A percentile compares a stretch with the other conserved stretches of the same genome.
Evolutionary conservation across 2,113 vertebrate genomes (phyloP).

Genomic region (Mormyrus iriodes): DNA sequence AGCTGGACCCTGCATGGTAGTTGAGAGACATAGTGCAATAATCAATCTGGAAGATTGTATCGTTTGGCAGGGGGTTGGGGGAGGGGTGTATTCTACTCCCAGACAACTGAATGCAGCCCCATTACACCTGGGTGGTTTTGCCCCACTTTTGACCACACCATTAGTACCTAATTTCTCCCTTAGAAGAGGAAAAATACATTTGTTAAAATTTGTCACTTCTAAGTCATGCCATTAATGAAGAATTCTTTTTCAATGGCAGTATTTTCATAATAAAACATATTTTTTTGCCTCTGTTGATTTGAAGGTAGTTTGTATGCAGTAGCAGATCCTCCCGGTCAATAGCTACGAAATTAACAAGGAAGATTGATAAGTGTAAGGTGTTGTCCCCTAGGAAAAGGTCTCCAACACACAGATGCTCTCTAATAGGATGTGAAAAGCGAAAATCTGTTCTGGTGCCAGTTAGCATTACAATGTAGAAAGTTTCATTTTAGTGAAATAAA

Average conservation of each 20-base stretch:
- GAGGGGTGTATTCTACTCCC: background rate
- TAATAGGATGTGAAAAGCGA: background rate
- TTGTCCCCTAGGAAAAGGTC: background rate
- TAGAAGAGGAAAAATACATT: background rate
- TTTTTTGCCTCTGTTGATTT: background rate
- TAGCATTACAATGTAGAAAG: background rate
- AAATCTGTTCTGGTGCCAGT: background rate
- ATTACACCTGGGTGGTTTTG: background rate
- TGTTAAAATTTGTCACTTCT: background rate
- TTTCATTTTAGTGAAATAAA: background rate
- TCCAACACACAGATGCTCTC: background rate
- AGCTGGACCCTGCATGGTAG: background rate
- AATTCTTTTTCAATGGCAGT: background rate
- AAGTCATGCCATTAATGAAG: background rate
- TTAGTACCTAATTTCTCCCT: background rate
- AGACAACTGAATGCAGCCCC: background rate
- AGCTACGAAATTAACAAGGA: background rate
- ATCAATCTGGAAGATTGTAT: slow-evolving; percentile 6
- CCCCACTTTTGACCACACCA: background rate
- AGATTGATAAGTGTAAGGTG: background rate
- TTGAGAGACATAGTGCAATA: slow-evolving; percentile 13
- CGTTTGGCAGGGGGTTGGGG: background rate
- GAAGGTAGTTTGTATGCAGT: background rate
- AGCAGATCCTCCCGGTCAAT: background rate
- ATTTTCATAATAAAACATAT: no score